Conservation (phyloP, 2,113 vertebrate species). For the Sitta europaea region DNA sequence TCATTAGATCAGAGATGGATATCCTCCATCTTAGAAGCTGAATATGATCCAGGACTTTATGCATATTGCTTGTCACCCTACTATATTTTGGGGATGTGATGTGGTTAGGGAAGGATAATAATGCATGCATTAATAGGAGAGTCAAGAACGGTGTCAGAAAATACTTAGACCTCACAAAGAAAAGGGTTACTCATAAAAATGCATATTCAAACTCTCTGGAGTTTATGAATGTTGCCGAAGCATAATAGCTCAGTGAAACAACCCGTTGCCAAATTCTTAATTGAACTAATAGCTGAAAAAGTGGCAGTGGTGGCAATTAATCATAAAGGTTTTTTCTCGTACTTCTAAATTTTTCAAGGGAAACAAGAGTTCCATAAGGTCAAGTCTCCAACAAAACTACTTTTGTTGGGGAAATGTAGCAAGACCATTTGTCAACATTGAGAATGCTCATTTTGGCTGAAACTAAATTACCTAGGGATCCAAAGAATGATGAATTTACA, state of each 20-base stretch:
- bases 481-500: slow-evolving; percentile 58
- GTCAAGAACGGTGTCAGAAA: neutral
- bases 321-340: neutral
- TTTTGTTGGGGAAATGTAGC: slow-evolving; percentile 27
- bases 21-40: neutral
- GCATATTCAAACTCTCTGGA: neutral
- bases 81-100: neutral
- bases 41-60: neutral
- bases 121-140: neutral
- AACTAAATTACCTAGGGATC: slow-evolving; percentile 34
- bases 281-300: neutral
- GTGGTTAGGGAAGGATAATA: neutral
- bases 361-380: slow-evolving; percentile 15
- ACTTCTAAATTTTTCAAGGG: neutral
- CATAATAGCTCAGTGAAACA: neutral
- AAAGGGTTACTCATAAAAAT: neutral
- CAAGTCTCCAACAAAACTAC: slow-evolving; percentile 38
- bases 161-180: neutral
- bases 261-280: neutral
- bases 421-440: slow-evolving; percentile 45
- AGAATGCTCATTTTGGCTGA: slow-evolving; percentile 46
- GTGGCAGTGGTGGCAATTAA: neutral
- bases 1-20: neutral
- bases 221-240: neutral
- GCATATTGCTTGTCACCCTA: neutral